Evolutionary conservation across 2,888 invertebrate genomes (phyloP), one percentile per base, ranked within the genome.

Genomic region (Meliscaeva auricollis): DNA sequence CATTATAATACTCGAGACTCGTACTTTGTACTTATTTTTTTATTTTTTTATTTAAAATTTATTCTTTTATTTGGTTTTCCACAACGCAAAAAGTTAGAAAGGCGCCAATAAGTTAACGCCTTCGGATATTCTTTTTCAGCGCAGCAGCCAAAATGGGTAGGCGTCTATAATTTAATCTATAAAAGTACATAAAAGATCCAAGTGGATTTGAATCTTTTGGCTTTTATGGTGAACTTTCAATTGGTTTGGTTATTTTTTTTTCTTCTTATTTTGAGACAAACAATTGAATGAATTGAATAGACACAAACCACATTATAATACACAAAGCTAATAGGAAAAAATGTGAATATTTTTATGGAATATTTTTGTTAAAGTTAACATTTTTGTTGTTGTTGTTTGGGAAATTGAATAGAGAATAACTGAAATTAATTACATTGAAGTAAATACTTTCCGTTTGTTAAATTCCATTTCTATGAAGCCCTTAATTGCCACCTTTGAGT

Each of bases 81-180:
- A 64, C 41, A 38, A 64, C 46, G 32, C 44, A 64, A 64, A 64
- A 41, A 9, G 2, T 15, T 64, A 46, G 15, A 62, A 62, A 46
- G 64, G 46, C 64, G 64, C 64, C 64, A 64, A 64, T 64, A 46
- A 64, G 64, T 64, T 64, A 46, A 64, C 64, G 64, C 64, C 64
- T 64, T 64, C 46, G 7, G 46, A 26, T 44, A 32, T 56, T 56
- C 3, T 64, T 46, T 46, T 46, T 46, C 44, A 41, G n/a, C 41
- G 7, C 17, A 64, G 32, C 44, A 54, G 54, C 32, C 64, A 46
- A 64, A 9, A 46, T 64, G 58, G 22, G 79, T 75, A 46, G 83
- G 83, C 79, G 75, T 79, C 58, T 78, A 35, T 78, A 35, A 56
- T 83, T 73, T 68, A 54, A 69, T 62, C 46, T 44, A 30, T 1